Percentiles rank a stretch among this genome's conserved stretches.
phyloP scores from a whole-genome alignment of 2,888 invertebrate genomes.

The Adelphocoris suturalis region DNA sequence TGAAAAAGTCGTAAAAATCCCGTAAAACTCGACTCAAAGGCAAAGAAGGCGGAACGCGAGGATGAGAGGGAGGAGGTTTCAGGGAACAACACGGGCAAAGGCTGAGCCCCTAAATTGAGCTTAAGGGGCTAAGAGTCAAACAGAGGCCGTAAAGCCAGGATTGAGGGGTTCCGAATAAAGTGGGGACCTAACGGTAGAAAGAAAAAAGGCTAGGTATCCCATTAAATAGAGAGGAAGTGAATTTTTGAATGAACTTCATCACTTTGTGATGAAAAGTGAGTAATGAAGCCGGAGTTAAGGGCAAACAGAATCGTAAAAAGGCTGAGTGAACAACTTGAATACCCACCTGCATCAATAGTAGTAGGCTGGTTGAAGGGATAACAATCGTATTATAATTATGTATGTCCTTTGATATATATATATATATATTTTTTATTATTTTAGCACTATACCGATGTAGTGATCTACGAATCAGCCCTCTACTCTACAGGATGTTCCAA shows the following conservation, averaged over 20 bases:
- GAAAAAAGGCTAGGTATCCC: background rate
- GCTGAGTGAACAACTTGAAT: too few relatives aligned
- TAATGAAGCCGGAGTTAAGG: background rate
- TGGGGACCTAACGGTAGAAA: background rate
- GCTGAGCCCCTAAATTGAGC: conserved; percentile 14
- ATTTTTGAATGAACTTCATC: background rate
- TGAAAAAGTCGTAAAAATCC: conserved; percentile 26
- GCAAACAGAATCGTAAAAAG: background rate
- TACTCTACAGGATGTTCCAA: too few relatives aligned
- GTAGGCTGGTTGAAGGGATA: too few relatives aligned
- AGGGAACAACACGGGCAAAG: conserved; percentile 1
- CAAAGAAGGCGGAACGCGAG: background rate
- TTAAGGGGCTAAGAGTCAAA: conserved; percentile 7
- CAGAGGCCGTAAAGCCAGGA: conserved; percentile 22
- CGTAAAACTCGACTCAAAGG: conserved; percentile 29
- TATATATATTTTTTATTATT: too few relatives aligned
- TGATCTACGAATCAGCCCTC: too few relatives aligned
- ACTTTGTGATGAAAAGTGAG: background rate
- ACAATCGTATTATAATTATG: too few relatives aligned
- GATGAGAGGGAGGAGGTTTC: conserved; percentile 1
- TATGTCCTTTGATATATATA: too few relatives aligned
- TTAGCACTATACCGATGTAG: too few relatives aligned
- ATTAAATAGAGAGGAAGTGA: background rate
- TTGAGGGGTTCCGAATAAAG: background rate
- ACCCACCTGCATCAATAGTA: too few relatives aligned